phyloP scores from a whole-genome alignment of 2,113 vertebrate genomes.

The Myotis lucifugus region DNA sequence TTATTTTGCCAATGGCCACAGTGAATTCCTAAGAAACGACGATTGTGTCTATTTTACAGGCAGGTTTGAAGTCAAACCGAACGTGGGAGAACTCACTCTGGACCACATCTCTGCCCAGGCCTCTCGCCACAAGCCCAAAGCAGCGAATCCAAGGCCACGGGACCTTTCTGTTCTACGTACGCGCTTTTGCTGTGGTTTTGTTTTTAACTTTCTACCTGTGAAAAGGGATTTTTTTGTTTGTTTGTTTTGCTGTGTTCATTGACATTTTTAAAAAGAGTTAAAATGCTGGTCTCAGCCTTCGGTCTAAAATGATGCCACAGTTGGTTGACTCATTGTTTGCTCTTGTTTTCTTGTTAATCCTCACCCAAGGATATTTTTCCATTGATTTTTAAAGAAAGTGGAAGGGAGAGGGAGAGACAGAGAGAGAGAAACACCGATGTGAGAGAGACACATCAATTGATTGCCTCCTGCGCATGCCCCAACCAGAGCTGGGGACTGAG shows the following conservation, averaged over 20 bases:
- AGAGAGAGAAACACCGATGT: no score
- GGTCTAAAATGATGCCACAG: not conserved
- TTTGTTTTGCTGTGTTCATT: not conserved
- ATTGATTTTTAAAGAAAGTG: no score
- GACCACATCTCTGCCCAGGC: constrained; percentile 41
- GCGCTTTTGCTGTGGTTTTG: not conserved
- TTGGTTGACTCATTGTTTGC: not conserved
- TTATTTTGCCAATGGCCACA: not conserved
- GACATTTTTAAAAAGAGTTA: not conserved
- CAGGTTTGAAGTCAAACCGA: constrained; percentile 84
- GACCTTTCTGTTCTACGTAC: constrained; percentile 1
- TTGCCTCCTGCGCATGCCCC: no score
- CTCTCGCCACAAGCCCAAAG: not conserved
- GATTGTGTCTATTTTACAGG: constrained; percentile 76
- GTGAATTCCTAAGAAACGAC: not conserved
- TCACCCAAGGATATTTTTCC: no score
- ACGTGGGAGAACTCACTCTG: constrained; percentile 77
- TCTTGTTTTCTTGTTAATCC: no score
- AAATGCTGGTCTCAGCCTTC: not conserved
- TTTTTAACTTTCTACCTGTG: not conserved
- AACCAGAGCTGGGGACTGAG: no score
- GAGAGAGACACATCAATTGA: no score
- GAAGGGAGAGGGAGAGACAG: no score
- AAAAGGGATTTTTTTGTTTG: not conserved
- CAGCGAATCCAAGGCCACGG: constrained; percentile 29